phyloP scores from a whole-genome alignment of 2,888 invertebrate species.

The Dryadula phaetusa region DNA sequence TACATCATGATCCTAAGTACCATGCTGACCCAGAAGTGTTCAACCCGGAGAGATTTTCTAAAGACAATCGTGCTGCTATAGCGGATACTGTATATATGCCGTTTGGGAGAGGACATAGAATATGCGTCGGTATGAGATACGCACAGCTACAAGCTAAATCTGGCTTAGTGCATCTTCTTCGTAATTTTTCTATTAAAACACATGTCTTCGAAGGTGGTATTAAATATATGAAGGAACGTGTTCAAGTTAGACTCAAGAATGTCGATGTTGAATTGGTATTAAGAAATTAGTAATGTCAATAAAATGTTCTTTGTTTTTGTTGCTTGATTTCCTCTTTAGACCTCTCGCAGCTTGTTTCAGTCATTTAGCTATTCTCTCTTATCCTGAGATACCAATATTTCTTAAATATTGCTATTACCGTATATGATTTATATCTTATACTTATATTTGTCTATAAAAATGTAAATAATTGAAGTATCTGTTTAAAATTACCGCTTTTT shows the following conservation, averaged over 20 bases:
- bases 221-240: slow-evolving; percentile 46
- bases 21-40: slow-evolving; percentile 72
- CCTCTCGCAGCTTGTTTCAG: too few relatives aligned
- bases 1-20: slow-evolving; percentile 71
- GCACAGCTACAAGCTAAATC: slow-evolving; percentile 58
- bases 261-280: slow-evolving; percentile 41
- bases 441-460: too few relatives aligned
- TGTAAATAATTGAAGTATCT: too few relatives aligned
- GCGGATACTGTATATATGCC: slow-evolving; percentile 64
- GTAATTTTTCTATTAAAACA: slow-evolving; percentile 51
- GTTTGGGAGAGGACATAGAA: slow-evolving; percentile 73
- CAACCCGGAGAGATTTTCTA: slow-evolving; percentile 67
- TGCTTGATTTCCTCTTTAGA: too few relatives aligned
- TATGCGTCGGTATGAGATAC: slow-evolving; percentile 70
- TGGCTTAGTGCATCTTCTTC: slow-evolving; percentile 46
- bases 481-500: too few relatives aligned
- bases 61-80: slow-evolving; percentile 54
- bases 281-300: slow-evolving; percentile 7
- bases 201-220: slow-evolving; percentile 50
- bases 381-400: too few relatives aligned
- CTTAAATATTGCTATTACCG: too few relatives aligned
- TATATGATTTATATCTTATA: too few relatives aligned
- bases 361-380: too few relatives aligned
- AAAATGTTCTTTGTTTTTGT: too few relatives aligned
- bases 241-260: slow-evolving; percentile 42